Evolutionary conservation across 1,140 invertebrate genomes (phyloP).

Genomic region (Propsilocerus akamusi): DNA sequence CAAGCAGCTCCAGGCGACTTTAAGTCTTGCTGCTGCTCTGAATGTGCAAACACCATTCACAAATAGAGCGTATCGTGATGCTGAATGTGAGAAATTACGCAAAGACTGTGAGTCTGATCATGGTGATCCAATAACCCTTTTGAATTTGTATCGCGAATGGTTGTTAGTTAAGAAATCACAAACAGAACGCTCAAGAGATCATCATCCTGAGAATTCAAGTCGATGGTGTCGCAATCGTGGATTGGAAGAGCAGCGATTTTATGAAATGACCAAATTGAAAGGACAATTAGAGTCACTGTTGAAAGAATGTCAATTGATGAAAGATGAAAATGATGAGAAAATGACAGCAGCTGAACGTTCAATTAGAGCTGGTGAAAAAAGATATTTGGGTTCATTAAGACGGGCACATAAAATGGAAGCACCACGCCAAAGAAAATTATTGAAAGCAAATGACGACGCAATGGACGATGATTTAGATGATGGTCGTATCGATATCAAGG

Average conservation of each 20-base stretch:
- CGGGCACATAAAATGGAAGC: slow-evolving; percentile 37
- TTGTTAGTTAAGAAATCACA: slow-evolving; percentile 47
- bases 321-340: slow-evolving; percentile 24
- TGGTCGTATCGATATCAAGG: slow-evolving; percentile 59
- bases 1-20: slow-evolving; percentile 74
- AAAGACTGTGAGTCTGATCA: slow-evolving; percentile 78
- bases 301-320: slow-evolving; percentile 50
- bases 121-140: slow-evolving; percentile 84
- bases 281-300: slow-evolving; percentile 76
- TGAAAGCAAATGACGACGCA: slow-evolving; percentile 40
- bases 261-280: slow-evolving; percentile 86
- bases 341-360: slow-evolving; percentile 59
- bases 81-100: slow-evolving; percentile 59
- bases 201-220: slow-evolving; percentile 27
- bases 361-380: slow-evolving; percentile 69
- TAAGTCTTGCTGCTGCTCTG: slow-evolving; percentile 78
- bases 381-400: slow-evolving; percentile 62
- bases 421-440: slow-evolving; percentile 49
- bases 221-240: slow-evolving; percentile 78
- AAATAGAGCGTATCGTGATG: slow-evolving; percentile 67
- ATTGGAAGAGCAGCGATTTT: slow-evolving; percentile 90
- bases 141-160: slow-evolving; percentile 85
- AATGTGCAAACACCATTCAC: slow-evolving; percentile 90
- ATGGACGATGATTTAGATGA: slow-evolving; percentile 36
- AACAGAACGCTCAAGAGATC: slow-evolving; percentile 10